Conservation (phyloP, 2,113 vertebrate species). For the Pomatostomus ruficeps region DNA sequence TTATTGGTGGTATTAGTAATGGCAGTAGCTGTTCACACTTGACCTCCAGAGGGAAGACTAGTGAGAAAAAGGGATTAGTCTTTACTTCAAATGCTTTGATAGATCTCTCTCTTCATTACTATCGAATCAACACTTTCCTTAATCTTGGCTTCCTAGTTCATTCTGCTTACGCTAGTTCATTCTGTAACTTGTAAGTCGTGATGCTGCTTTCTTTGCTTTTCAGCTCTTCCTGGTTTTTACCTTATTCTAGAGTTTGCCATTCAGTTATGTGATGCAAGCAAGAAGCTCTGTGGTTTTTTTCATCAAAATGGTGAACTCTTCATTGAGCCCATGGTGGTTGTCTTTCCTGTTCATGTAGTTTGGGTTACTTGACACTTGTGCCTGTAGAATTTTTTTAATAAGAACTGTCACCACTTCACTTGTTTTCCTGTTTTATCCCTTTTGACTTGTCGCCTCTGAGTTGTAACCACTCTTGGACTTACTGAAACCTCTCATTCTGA, state of each 20-base stretch:
- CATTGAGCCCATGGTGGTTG: neutral
- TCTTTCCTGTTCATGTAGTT: neutral
- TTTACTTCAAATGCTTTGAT: neutral
- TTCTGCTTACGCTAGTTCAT: neutral
- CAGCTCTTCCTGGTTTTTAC: neutral
- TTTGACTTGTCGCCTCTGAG: neutral
- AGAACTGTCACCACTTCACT: neutral
- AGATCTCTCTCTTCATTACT: neutral
- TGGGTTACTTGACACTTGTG: neutral
- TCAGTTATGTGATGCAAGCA: neutral
- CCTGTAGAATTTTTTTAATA: neutral
- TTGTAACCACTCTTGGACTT: neutral
- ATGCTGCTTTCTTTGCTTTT: neutral
- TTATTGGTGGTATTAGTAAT: conserved; percentile 20
- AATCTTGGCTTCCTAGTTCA: neutral
- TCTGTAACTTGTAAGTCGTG: neutral
- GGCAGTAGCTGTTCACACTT: conserved; percentile 43
- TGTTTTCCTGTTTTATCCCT: neutral
- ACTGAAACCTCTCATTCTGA: neutral
- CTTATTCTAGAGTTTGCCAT: neutral
- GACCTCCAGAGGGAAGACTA: neutral
- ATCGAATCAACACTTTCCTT: neutral
- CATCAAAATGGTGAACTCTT: neutral
- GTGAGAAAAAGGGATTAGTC: neutral
- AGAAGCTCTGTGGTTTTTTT: neutral